Base-by-base conservation (phyloP, 2,113 vertebrate species). In the Neolamprologus fasciatus region DNA sequence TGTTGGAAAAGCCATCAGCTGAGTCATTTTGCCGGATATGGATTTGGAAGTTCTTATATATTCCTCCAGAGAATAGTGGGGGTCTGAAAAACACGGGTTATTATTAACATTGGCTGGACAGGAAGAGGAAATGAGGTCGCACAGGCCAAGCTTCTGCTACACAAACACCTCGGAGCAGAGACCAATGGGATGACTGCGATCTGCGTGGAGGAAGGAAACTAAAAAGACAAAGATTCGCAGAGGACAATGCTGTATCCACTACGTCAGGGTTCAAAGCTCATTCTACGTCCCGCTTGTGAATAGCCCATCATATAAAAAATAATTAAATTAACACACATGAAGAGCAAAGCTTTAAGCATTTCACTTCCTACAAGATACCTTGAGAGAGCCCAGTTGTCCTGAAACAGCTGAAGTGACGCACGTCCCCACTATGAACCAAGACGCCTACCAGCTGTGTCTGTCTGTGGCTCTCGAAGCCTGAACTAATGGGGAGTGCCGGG, bases 371-470 rank as follows among this genome's bases (percentile, higher is more conserved):
- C 58, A 66, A 79, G 82, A 89, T 91, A 89, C 88, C 85, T 89
- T 50, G 26, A 79, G 87, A 90, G 76, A 85, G 53, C 58, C 95
- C 95, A 96, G 94, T 91, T 96, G 96, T 94, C 93, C 66, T 23
- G 4, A 82, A 92, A 95, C 96, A 96, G 96, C 95, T 96, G 96
- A 96, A 88, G 16, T 71, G 91, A 90, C 28, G 26, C 85, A 86
- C 76, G 90, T 91, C 92, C 90, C 55, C 71, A 31, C 83, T 58
- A 54, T 80, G 89, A 95, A 96, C 91, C 95, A 93, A 81, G 83
- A 93, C 90, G 95, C 95, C 96, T 96, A 91, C 91, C 95, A 95
- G 92, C 95, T 95, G 94, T 79, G 93, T 88, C 87, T 92, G 90
- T 92, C 93, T 87, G 81, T 88, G 85, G 84, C 81, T 90, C 53